Evolutionary conservation across 2,113 vertebrate genomes (phyloP).

Genomic region (Salvelinus fontinalis): DNA sequence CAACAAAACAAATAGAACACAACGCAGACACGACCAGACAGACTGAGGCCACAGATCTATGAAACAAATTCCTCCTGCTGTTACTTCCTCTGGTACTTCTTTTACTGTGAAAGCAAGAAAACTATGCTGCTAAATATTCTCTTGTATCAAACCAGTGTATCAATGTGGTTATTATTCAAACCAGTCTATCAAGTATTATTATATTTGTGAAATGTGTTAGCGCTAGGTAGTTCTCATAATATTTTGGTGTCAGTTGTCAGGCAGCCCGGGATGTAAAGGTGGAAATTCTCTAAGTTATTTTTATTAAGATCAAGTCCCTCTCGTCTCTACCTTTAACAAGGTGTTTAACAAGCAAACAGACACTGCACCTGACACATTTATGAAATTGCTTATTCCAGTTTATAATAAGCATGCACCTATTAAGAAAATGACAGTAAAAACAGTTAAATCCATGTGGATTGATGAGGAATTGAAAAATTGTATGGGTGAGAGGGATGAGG

Average conservation of each 20-base stretch:
- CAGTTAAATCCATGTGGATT: too few relatives aligned
- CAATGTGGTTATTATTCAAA: not conserved
- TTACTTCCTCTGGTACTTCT: too few relatives aligned
- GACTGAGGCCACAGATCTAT: not conserved
- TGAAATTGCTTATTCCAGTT: too few relatives aligned
- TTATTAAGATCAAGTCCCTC: constrained; percentile 29
- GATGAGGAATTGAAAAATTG: too few relatives aligned
- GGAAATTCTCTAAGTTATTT: constrained; percentile 49
- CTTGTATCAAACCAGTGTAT: not conserved
- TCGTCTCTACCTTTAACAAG: constrained; percentile 37
- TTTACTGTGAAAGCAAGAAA: too few relatives aligned
- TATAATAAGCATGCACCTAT: too few relatives aligned
- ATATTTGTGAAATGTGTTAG: not conserved
- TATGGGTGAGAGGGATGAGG: too few relatives aligned
- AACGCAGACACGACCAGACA: not conserved
- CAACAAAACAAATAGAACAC: not conserved
- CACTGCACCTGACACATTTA: too few relatives aligned
- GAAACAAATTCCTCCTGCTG: constrained; percentile 64
- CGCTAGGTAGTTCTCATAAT: constrained; percentile 13
- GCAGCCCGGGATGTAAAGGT: constrained; percentile 27
- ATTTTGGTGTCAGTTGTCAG: constrained; percentile 18
- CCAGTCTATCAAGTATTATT: not conserved
- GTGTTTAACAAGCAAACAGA: not conserved
- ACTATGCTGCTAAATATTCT: not conserved
- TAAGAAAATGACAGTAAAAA: too few relatives aligned